Evolutionary conservation across 2,797 vertebrate species (phyloP).

Genomic region (Enteromius paludinosus): DNA sequence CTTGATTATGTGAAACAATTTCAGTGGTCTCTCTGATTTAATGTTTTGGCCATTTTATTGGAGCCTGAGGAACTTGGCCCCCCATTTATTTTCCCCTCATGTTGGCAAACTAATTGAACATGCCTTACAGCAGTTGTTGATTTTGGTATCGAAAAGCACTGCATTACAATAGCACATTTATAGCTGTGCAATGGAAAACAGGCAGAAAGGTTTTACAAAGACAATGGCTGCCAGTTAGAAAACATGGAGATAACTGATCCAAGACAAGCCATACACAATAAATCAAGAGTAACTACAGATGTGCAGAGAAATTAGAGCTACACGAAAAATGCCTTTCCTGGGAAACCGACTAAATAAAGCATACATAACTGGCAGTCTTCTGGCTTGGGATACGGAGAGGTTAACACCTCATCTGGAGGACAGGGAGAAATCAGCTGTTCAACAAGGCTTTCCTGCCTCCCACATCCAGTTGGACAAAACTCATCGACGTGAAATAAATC

Average conservation of each 20-base stretch:
- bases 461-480: conserved; percentile 65
- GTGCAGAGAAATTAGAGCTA: conserved; percentile 8
- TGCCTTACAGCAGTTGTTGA: conserved; percentile 74
- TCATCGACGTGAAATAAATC: conserved; percentile 62
- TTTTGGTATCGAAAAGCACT: conserved; percentile 66
- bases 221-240: conserved; percentile 41
- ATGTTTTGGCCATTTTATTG: conserved; percentile 63
- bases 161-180: conserved; percentile 55
- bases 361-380: conserved; percentile 26
- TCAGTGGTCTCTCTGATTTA: conserved; percentile 65
- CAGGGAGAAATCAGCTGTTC: conserved; percentile 66
- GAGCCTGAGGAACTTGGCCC: conserved; percentile 72
- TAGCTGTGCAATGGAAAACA: conserved; percentile 45
- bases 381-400: conserved; percentile 49
- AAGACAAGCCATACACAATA: conserved; percentile 36
- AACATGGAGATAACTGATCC: conserved; percentile 29
- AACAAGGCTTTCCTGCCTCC: conserved; percentile 62
- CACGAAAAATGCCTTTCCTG: conserved; percentile 18
- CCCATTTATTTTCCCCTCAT: conserved; percentile 66
- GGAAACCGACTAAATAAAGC: conserved; percentile 26
- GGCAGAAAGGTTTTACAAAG: conserved; percentile 36
- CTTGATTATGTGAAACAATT: conserved; percentile 70
- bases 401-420: conserved; percentile 62
- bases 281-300: conserved; percentile 37
- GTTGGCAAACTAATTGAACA: conserved; percentile 71